Base-by-base conservation (phyloP, 1,140 invertebrate genomes). In the Cardiocondyla obscurior region DNA sequence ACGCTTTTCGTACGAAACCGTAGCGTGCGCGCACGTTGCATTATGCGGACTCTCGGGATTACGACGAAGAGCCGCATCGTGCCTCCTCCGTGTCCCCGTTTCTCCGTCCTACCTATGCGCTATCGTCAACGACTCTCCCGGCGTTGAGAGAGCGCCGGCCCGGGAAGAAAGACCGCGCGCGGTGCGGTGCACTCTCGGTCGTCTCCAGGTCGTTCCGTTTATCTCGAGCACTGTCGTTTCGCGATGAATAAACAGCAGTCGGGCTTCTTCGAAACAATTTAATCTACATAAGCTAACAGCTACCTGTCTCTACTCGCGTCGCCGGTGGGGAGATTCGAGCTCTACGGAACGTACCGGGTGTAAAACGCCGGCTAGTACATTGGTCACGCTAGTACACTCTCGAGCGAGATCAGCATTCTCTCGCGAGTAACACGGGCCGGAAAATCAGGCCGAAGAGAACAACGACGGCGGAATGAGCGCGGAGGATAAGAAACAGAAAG, bases 221-320 rank as follows among this genome's bases (percentile, higher is more conserved):
- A 88, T 88, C 88, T 86, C 86, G 73, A 81, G 83, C 82, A 72
- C 62, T 70, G 73, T 74, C 84, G 81, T 88, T 84, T 62, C 82
- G 83, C 83, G 87, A 88, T 88, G 88, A 89, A 89, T 90, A 90
- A 90, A 89, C 88, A 89, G 82, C 86, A 67, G 73, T 60, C 46
- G 57, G 73, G 83, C 46, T 89, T 88, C 88, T 86, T 84, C 81
- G 85, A 89, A 90, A 90, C 88, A 89, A 89, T 90, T 90, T 90
- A 90, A 90, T 90, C 88, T 89, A 90, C 88, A 90, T 90, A 90
- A 89, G 88, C 84, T 84, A 90, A 87, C 85, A 86, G 85, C 85
- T 85, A 85, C 87, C 87, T 72, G 77, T 87, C 74, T 85, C 69
- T 42, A 39, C 55, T 57, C 51, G 69, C 70, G 33, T 85, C 58